Evolutionary conservation across 2,797 vertebrate genomes (phyloP).

Genomic region (Sciurus vulgaris): DNA sequence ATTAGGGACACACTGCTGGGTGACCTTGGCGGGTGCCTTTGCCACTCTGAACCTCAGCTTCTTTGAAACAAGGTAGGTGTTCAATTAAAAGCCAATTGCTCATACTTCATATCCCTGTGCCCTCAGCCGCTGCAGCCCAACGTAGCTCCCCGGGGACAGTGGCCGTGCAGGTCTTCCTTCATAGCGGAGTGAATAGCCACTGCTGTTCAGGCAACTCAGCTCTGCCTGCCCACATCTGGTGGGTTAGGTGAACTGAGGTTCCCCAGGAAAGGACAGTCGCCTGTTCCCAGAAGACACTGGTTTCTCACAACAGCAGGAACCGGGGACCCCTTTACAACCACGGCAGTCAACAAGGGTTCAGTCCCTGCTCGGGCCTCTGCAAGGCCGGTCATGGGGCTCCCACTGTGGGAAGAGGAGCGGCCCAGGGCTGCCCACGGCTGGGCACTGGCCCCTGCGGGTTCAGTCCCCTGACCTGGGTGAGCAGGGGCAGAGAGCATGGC

Average conservation of each 20-base stretch:
- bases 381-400: not conserved
- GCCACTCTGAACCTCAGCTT: not conserved
- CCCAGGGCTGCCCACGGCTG: not conserved
- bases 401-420: not conserved
- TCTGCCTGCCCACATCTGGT: not conserved
- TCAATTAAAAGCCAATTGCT: not conserved
- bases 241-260: not conserved
- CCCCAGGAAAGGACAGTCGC: not conserved
- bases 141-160: not conserved
- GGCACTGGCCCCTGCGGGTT: conserved; percentile 14
- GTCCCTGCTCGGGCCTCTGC: too few species aligned
- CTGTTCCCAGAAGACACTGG: not conserved
- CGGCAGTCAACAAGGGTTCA: too few species aligned
- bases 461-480: not conserved
- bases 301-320: not conserved
- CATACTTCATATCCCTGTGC: too few species aligned
- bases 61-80: not conserved
- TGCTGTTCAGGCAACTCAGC: not conserved
- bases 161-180: not conserved
- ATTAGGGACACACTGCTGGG: not conserved
- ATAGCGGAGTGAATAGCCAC: not conserved
- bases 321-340: not conserved
- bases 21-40: not conserved
- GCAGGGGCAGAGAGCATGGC: not conserved
- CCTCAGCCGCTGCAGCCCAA: not conserved